These are phyloP conservation scores for Drosophila pallidifrons DNA, from an alignment of 1,140 invertebrate species.

Conservation along the genomic window DNA sequence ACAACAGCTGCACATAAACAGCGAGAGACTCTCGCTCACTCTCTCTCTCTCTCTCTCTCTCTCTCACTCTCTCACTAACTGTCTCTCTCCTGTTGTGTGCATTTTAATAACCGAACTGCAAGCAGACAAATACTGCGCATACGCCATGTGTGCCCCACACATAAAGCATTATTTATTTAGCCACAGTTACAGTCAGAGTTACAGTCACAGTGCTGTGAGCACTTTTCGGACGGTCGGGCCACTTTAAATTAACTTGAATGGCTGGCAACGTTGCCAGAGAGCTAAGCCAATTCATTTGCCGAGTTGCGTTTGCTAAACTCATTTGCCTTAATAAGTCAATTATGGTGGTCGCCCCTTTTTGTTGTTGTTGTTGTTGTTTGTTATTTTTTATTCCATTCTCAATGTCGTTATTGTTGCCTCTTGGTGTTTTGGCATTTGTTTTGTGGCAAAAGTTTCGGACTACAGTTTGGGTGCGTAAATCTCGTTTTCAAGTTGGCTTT, in stretches of 20 bases:
- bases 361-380: no score
- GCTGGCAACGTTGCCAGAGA: constrained; percentile 43
- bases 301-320: constrained; percentile 56
- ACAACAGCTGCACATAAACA: constrained; percentile 67
- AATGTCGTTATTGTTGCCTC: constrained; percentile 3
- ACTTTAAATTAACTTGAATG: constrained; percentile 79
- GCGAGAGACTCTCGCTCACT: neutral
- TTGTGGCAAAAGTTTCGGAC: constrained; percentile 27
- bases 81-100: constrained; percentile 47
- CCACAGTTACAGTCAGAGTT: constrained; percentile 30
- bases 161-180: constrained; percentile 80
- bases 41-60: neutral
- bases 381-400: neutral
- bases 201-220: constrained; percentile 21
- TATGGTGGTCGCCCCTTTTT: constrained; percentile 45
- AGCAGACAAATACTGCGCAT: constrained; percentile 70
- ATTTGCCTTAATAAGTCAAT: constrained; percentile 76
- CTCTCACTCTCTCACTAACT: neutral
- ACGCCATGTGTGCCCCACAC: constrained; percentile 63
- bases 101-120: constrained; percentile 70
- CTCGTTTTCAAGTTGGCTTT: constrained; percentile 2
- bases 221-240: constrained; percentile 38
- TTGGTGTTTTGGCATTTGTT: constrained; percentile 17
- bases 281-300: constrained; percentile 65
- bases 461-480: constrained; percentile 25